Evolutionary conservation across 1,140 invertebrate genomes (phyloP).

Genomic region (Carposina sasakii): DNA sequence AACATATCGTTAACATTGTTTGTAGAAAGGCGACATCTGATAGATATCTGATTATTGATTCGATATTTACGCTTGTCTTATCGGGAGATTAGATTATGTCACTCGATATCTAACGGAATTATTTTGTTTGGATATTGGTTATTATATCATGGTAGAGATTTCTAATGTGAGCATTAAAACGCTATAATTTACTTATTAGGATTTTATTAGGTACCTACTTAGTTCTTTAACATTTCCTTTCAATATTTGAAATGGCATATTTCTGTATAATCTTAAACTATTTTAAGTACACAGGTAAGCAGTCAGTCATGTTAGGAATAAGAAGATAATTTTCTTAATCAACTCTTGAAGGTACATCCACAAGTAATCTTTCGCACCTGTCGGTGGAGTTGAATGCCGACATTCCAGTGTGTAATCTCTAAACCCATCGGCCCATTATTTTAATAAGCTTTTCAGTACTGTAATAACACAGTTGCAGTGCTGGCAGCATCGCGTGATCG

Average conservation of each 20-base stretch:
- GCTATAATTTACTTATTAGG: background rate
- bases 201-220: background rate
- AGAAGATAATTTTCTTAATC: conserved; percentile 27
- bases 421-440: conserved; percentile 35
- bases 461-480: conserved; percentile 18
- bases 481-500: conserved; percentile 34
- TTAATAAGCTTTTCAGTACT: conserved; percentile 39
- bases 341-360: conserved; percentile 9
- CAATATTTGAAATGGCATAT: background rate
- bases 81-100: too few relatives aligned
- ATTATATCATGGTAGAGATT: background rate
- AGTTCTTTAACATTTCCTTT: background rate
- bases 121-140: too few relatives aligned
- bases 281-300: too few relatives aligned
- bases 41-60: too few relatives aligned
- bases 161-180: too few relatives aligned
- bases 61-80: too few relatives aligned
- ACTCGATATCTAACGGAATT: too few relatives aligned
- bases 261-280: too few relatives aligned
- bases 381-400: conserved; percentile 29
- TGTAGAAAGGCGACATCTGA: too few relatives aligned
- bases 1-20: too few relatives aligned
- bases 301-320: too few relatives aligned
- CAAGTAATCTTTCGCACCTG: conserved; percentile 26
- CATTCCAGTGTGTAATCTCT: conserved; percentile 36